phyloP scores from a whole-genome alignment of 2,113 vertebrate genomes.

The Silurus meridionalis region DNA sequence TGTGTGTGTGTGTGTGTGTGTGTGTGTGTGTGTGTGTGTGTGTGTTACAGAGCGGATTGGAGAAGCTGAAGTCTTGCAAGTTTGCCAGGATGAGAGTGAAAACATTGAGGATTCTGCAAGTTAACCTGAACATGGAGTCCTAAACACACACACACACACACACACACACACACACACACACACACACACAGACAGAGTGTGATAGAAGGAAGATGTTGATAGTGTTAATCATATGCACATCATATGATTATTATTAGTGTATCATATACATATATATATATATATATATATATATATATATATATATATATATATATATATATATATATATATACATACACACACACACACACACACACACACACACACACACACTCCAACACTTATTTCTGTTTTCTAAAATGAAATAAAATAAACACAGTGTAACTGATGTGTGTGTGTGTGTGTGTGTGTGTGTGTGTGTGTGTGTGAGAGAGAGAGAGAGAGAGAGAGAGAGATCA shows the following conservation, averaged over 20 bases:
- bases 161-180: conserved; percentile 15
- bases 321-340: no score
- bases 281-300: no score
- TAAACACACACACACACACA: conserved; percentile 23
- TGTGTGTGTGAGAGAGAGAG: neutral
- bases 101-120: neutral
- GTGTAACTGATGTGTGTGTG: neutral
- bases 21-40: conserved; percentile 8
- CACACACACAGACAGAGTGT: neutral
- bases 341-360: neutral
- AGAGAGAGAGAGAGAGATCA: no score
- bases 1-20: neutral
- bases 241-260: no score
- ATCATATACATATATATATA: neutral
- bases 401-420: neutral
- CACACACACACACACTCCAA: neutral
- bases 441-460: neutral
- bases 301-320: no score
- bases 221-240: no score
- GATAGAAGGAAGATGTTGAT: no score
- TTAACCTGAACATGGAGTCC: neutral
- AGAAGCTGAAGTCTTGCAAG: conserved; percentile 69
- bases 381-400: neutral
- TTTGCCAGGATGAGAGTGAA: conserved; percentile 41
- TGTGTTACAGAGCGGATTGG: conserved; percentile 63